Conservation (phyloP, 1,140 invertebrate genomes). For the Diabrotica virgifera region DNA sequence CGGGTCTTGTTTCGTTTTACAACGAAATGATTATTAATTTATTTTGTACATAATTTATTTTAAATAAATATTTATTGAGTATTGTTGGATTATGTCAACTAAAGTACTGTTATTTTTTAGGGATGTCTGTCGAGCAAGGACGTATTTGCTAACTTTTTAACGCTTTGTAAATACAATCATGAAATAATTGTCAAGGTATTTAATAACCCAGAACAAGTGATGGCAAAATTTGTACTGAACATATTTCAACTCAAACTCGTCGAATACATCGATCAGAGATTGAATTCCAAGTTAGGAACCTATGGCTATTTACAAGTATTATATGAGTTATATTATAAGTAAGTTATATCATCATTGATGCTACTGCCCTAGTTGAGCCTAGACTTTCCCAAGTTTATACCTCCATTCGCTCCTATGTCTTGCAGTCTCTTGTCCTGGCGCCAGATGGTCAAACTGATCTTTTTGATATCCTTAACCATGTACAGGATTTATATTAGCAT, state of each 20-base stretch:
- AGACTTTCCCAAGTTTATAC: too few species aligned
- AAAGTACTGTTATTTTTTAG: constrained; percentile 46
- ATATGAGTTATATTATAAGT: constrained; percentile 85
- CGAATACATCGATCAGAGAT: constrained; percentile 76
- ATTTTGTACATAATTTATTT: too few species aligned
- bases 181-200: constrained; percentile 91
- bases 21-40: too few species aligned
- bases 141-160: constrained; percentile 88
- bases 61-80: too few species aligned
- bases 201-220: constrained; percentile 94
- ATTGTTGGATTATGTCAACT: constrained; percentile 8
- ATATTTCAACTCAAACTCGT: constrained; percentile 93
- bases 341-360: constrained; percentile 25
- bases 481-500: too few species aligned
- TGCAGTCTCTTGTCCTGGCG: too few species aligned
- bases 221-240: constrained; percentile 96
- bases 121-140: constrained; percentile 75
- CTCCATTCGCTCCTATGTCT: not conserved
- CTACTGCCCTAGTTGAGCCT: not conserved
- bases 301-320: constrained; percentile 87
- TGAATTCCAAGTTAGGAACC: constrained; percentile 76
- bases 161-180: constrained; percentile 86
- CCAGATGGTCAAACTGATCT: too few species aligned
- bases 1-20: too few species aligned
- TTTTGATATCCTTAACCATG: too few species aligned